phyloP scores from a whole-genome alignment of 2,888 invertebrate species.

The Amiota mariae region DNA sequence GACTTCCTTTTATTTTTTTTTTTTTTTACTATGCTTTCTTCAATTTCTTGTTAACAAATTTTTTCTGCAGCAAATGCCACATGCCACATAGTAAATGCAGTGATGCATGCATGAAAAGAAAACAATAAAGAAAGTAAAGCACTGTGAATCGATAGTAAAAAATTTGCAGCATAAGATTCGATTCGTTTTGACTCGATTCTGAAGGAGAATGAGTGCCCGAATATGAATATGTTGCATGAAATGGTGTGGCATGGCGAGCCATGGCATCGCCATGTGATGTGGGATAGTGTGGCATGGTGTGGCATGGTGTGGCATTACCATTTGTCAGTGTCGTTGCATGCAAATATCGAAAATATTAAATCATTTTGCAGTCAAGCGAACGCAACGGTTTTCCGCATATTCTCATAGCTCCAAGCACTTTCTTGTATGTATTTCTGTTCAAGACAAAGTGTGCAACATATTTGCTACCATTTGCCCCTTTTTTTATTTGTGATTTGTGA shows the following conservation, averaged over 20 bases:
- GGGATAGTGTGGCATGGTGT: neutral
- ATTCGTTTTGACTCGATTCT: too few relatives aligned
- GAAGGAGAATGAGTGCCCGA: too few relatives aligned
- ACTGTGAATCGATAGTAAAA: neutral
- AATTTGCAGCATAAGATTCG: too few relatives aligned
- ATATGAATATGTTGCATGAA: too few relatives aligned
- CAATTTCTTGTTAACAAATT: neutral
- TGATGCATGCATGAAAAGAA: neutral
- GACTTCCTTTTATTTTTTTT: neutral
- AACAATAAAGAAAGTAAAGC: neutral
- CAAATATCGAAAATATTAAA: constrained; percentile 25
- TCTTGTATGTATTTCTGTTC: too few relatives aligned
- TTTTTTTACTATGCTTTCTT: too few relatives aligned
- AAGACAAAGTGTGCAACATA: too few relatives aligned
- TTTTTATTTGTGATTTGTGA: too few relatives aligned
- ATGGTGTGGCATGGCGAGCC: too few relatives aligned
- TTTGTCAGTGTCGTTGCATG: constrained; percentile 4
- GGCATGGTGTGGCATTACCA: neutral
- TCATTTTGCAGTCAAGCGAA: constrained; percentile 14
- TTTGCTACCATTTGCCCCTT: too few relatives aligned
- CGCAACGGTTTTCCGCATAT: neutral
- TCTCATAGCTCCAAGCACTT: too few relatives aligned
- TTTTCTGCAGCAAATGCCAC: neutral
- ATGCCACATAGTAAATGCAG: neutral
- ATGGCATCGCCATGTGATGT: too few relatives aligned